Percentiles rank a stretch among this genome's conserved stretches.
Evolutionary conservation across 2,888 invertebrate genomes (phyloP).

Genomic region (Resseliella maxima): DNA sequence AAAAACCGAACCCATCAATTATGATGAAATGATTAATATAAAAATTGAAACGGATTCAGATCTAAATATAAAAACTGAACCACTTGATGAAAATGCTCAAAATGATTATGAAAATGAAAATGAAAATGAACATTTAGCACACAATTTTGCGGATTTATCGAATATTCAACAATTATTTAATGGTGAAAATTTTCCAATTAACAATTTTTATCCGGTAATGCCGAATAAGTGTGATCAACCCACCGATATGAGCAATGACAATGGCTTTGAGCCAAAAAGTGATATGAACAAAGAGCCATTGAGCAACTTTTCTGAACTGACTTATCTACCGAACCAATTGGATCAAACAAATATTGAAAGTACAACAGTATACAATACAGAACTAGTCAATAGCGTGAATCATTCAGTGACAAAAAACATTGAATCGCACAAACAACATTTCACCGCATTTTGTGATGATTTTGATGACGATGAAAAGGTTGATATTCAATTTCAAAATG

Average conservation of each 20-base stretch:
- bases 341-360: neutral
- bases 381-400: constrained; percentile 18
- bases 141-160: neutral
- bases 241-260: neutral
- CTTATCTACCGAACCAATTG: neutral
- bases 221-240: neutral
- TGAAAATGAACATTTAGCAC: neutral
- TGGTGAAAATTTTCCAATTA: neutral
- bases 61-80: neutral
- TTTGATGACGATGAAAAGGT: neutral
- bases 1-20: neutral
- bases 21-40: neutral
- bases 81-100: neutral
- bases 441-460: neutral
- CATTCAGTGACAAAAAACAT: neutral
- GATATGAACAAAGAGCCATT: neutral
- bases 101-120: neutral
- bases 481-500: neutral
- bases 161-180: neutral
- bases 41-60: neutral
- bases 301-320: neutral
- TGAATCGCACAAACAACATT: neutral
- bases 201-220: neutral
- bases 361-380: neutral
- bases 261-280: neutral